Conservation (phyloP, 1,140 invertebrate species). For the Hylyphantes graminicola region DNA sequence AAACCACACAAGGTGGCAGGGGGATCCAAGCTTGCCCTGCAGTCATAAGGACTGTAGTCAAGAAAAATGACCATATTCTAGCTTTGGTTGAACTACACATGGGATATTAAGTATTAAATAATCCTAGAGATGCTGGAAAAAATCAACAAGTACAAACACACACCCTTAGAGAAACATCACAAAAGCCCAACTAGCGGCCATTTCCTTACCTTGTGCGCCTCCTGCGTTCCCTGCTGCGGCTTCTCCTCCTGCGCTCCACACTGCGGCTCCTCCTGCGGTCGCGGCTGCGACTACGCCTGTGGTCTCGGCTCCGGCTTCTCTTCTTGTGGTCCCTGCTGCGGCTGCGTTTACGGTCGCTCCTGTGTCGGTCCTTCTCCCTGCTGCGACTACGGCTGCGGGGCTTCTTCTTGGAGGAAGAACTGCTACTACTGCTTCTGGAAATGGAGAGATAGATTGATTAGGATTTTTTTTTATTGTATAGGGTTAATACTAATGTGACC, state of each 20-base stretch:
- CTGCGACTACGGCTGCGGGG: slow-evolving; percentile 69
- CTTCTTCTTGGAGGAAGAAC: slow-evolving; percentile 63
- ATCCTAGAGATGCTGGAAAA: no score
- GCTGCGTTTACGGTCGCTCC: slow-evolving; percentile 65
- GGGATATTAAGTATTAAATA: no score
- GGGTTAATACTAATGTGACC: no score
- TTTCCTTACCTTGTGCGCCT: slow-evolving; percentile 61
- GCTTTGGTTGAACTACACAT: no score
- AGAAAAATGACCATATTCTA: no score
- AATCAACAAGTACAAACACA: no score
- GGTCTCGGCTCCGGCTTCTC: slow-evolving; percentile 66
- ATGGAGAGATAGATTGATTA: slow-evolving; percentile 35
- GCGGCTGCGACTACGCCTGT: slow-evolving; percentile 63
- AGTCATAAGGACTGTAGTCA: no score
- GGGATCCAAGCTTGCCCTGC: no score
- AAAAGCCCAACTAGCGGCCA: no score
- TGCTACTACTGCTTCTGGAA: slow-evolving; percentile 55
- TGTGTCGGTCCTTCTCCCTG: slow-evolving; percentile 67
- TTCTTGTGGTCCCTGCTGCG: slow-evolving; percentile 64
- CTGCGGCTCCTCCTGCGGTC: slow-evolving; percentile 64
- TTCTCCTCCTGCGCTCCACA: slow-evolving; percentile 36
- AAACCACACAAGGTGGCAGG: no score
- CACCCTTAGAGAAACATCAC: no score
- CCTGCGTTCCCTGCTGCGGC: slow-evolving; percentile 66
- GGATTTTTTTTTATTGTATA: no score